Conservation (phyloP, 1,140 invertebrate genomes). For the Carposina sasakii region DNA sequence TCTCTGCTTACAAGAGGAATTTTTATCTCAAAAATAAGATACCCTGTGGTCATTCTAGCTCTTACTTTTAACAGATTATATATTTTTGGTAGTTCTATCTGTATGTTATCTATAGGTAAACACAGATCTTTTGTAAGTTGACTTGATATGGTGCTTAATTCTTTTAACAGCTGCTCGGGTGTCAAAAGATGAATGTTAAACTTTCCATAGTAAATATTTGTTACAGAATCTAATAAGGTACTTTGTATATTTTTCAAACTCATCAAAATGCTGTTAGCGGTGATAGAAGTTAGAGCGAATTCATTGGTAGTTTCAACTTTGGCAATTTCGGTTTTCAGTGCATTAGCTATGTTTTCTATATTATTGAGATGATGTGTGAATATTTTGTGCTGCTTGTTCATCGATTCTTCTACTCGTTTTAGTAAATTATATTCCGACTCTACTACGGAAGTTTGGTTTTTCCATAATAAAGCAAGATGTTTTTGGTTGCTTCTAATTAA, state of each 20-base stretch:
- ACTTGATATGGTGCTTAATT: slow-evolving; percentile 12
- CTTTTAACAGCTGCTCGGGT: slow-evolving; percentile 15
- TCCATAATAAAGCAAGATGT: slow-evolving; percentile 10
- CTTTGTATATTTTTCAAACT: slow-evolving; percentile 14
- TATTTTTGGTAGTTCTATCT: background rate
- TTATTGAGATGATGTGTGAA: slow-evolving; percentile 9
- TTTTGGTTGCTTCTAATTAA: slow-evolving; percentile 12
- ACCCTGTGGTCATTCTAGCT: background rate
- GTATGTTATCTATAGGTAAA: slow-evolving; percentile 13
- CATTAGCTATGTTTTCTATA: background rate
- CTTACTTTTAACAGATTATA: background rate
- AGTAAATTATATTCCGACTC: slow-evolving; percentile 13
- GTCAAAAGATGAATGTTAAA: slow-evolving; percentile 17
- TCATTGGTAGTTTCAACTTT: slow-evolving; percentile 11
- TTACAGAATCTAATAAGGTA: slow-evolving; percentile 13
- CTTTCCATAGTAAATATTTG: slow-evolving; percentile 19
- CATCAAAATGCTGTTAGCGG: slow-evolving; percentile 15
- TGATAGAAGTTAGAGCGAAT: slow-evolving; percentile 7
- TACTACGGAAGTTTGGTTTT: slow-evolving; percentile 8
- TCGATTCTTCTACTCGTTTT: slow-evolving; percentile 10
- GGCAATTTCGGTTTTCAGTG: slow-evolving; percentile 3
- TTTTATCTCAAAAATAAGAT: background rate
- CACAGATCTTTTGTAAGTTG: slow-evolving; percentile 16
- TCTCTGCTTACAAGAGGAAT: background rate
- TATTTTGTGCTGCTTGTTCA: slow-evolving; percentile 13